Base-by-base conservation (phyloP, 2,797 vertebrate genomes). In the Myotis pilosus region DNA sequence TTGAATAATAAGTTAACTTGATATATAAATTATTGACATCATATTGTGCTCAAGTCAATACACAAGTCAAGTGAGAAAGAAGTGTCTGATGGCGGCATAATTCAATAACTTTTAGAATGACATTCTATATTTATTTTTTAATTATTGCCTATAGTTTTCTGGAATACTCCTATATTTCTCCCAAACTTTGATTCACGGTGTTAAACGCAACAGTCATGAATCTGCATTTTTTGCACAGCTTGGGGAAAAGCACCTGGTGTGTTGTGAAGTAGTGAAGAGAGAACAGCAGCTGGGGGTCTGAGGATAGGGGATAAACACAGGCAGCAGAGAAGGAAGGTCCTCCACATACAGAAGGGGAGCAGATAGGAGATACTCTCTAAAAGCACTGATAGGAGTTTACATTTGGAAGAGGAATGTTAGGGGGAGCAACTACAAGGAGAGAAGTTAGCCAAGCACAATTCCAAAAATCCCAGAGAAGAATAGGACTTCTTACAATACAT, bases 1-100 rank as follows among this genome's bases (percentile, higher is more conserved):
- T 76, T 72, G 10, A 91, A 49, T 89, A 80, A 83, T n/a, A 91
- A 76, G 33, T 60, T 19, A 86, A 68, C 41, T 64, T 33, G 8
- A 55, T 2, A 53, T 30, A 62, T 62, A 62, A 62, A 30, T 57
- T 17, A 6, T 80, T 69, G 47, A n/a, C 19, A 80, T 23, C 13
- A 10, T 12, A 20, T 8, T 68, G 22, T 22, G 8, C 2, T 76
- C 30, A 72, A 8, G 16, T 22, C 57, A 4, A 23, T 55, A 22
- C 10, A 88, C 1, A 49, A 38, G 38, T 3, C 10, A 71, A 71
- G n/a, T 30, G 8, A 25, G 13, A 41, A 79, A 25, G 16, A 49
- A 79, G 79, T 23, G n/a, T 51, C 25, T 33, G 10, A 10, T 11
- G 25, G 6, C 33, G 89, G 79, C 23, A 55, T 0, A 79, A 28